Base-by-base conservation (phyloP, 2,113 vertebrate species). In the Mirza zaza region DNA sequence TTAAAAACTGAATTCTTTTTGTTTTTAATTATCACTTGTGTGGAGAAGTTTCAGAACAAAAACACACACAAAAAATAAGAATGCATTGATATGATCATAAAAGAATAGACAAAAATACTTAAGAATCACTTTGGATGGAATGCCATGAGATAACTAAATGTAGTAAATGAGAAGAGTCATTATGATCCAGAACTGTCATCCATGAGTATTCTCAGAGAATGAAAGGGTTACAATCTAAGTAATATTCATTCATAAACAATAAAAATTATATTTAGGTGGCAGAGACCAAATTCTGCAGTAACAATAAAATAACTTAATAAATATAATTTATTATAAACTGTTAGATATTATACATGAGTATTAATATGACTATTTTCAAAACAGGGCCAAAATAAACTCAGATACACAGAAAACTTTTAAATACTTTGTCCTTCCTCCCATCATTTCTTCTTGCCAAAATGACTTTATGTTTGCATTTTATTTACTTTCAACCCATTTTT, bases 281-380 rank as follows among this genome's bases (percentile, higher is more conserved):
- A 88, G 29, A 52, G 2, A 55, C 8, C 9, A 25, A 82, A 83
- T 11, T 7, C 8, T 84, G 18, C 20, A 36, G 10, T 71, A 25
- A 27, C 5, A n/a, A n/a, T n/a, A n/a, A n/a, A n/a, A n/a, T n/a
- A n/a, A n/a, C n/a, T n/a, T n/a, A n/a, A n/a, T n/a, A n/a, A n/a
- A n/a, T n/a, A n/a, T n/a, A n/a, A n/a, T n/a, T n/a, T n/a, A 48
- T 21, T 36, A 0, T 36, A 29, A 3, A 4, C 2, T 85, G 2
- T 1, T 57, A 8, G 7, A 17, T 73, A 39, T 79, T 48, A 32
- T 36, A 45, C 42, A 50, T 36, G 5, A 76, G 79, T 27, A 23
- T 21, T 14, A 87, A 91, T 5, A 8, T 70, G 18, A 1, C 27
- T 70, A 50, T 36, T 79, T 88, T 55, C 52, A 84, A 21, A 84